Evolutionary conservation across 2,888 invertebrate species (phyloP).

Genomic region (Plemyria rubiginata): DNA sequence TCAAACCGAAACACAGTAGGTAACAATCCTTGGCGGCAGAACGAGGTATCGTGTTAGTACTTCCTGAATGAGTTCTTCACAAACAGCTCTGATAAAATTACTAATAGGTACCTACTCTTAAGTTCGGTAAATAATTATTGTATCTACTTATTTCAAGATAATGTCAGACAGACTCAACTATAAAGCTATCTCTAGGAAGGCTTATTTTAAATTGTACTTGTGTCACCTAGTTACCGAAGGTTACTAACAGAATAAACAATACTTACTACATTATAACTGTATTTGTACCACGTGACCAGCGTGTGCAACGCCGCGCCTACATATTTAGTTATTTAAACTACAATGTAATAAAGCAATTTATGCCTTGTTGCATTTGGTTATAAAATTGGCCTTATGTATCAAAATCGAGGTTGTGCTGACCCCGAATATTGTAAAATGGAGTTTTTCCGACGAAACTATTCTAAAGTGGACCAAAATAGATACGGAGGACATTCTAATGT

Average conservation of each 20-base stretch:
- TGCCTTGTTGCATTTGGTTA: conserved; percentile 51
- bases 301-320: conserved; percentile 58
- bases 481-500: conserved; percentile 17
- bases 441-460: conserved; percentile 15
- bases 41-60: no score
- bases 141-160: neutral
- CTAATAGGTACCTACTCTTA: no score
- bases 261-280: conserved; percentile 12
- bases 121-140: neutral
- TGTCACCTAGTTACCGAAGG: conserved; percentile 70
- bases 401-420: conserved; percentile 53
- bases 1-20: no score
- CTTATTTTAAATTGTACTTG: conserved; percentile 44
- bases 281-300: conserved; percentile 43
- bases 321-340: conserved; percentile 50
- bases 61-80: no score
- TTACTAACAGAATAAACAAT: conserved; percentile 38
- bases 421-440: conserved; percentile 34
- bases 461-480: conserved; percentile 1
- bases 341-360: conserved; percentile 48
- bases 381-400: conserved; percentile 58
- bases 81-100: no score
- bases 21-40: no score
- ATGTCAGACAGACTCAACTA: neutral
- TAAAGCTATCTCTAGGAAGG: conserved; percentile 36